Conservation (phyloP, 2,797 vertebrate species). For the Eulemur albifrons region DNA sequence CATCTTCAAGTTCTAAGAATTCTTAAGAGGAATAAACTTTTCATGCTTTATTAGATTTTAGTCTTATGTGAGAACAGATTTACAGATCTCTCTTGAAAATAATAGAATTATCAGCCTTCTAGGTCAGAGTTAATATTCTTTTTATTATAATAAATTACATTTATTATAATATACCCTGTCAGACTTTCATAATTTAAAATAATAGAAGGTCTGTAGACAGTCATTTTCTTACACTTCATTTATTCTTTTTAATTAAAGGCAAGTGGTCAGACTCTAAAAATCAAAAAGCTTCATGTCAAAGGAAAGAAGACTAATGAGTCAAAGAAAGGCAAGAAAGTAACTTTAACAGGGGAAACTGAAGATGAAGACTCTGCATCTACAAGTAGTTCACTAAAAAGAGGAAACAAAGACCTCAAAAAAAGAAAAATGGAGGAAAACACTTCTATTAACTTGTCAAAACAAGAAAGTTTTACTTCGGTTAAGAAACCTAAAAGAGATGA, state of each 20-base stretch:
- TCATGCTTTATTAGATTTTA: neutral
- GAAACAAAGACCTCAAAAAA: slow-evolving; percentile 91
- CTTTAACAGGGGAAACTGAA: slow-evolving; percentile 87
- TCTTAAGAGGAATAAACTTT: neutral
- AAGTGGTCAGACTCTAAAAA: slow-evolving; percentile 92
- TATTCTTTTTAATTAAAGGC: slow-evolving; percentile 86
- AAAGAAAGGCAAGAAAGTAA: slow-evolving; percentile 89
- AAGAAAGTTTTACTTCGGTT: slow-evolving; percentile 89
- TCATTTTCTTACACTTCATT: slow-evolving; percentile 54
- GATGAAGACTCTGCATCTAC: slow-evolving; percentile 91
- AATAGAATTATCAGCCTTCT: slow-evolving; percentile 46
- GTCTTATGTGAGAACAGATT: slow-evolving; percentile 22
- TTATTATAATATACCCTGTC: neutral
- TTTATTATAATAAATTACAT: neutral
- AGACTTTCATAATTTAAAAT: neutral
- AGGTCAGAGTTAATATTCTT: neutral
- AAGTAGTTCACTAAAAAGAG: slow-evolving; percentile 92
- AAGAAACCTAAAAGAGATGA: slow-evolving; percentile 97
- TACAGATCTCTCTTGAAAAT: slow-evolving; percentile 22
- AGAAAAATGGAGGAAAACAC: slow-evolving; percentile 91
- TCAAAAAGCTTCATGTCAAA: slow-evolving; percentile 91
- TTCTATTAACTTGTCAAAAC: slow-evolving; percentile 86
- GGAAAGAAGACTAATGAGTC: slow-evolving; percentile 90
- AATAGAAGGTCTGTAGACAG: neutral
- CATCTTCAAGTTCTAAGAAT: neutral